These are phyloP conservation scores for Scomber japonicus DNA, from an alignment of 2,113 vertebrate species.

Conservation along the genomic window DNA sequence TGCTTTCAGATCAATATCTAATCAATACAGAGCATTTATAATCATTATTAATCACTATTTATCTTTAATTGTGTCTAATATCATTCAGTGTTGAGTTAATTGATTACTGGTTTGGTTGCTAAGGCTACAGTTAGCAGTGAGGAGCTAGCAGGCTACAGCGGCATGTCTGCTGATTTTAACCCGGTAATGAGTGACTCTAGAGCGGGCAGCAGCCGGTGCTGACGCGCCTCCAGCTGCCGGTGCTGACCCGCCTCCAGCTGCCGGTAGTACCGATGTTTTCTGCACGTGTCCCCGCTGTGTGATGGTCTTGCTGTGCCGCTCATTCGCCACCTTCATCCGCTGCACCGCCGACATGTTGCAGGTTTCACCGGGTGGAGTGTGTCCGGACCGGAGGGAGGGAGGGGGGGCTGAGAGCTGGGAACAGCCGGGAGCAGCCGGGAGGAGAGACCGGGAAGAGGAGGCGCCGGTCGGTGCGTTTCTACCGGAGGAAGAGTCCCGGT, in stretches of 20 bases:
- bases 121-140: not conserved
- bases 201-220: not conserved
- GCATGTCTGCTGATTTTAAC: not conserved
- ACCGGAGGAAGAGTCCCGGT: not conserved
- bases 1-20: not conserved
- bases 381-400: constrained; percentile 2
- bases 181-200: not conserved
- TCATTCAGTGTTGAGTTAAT: too few species aligned
- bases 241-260: not conserved
- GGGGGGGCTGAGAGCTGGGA: constrained; percentile 33
- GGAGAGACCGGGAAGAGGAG: not conserved
- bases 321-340: constrained; percentile 89
- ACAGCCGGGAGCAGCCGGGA: not conserved
- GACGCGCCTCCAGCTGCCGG: not conserved
- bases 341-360: constrained; percentile 86
- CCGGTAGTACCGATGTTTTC: constrained; percentile 81
- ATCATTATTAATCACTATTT: too few species aligned
- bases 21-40: not conserved
- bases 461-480: not conserved
- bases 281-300: constrained; percentile 87
- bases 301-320: constrained; percentile 88
- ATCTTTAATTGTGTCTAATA: too few species aligned
- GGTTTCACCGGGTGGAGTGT: not conserved
- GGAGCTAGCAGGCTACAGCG: not conserved
- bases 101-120: not conserved